Evolutionary conservation across 1,140 invertebrate species (phyloP), one percentile per base, ranked within the genome.

Genomic region (Camponotus vicinus): DNA sequence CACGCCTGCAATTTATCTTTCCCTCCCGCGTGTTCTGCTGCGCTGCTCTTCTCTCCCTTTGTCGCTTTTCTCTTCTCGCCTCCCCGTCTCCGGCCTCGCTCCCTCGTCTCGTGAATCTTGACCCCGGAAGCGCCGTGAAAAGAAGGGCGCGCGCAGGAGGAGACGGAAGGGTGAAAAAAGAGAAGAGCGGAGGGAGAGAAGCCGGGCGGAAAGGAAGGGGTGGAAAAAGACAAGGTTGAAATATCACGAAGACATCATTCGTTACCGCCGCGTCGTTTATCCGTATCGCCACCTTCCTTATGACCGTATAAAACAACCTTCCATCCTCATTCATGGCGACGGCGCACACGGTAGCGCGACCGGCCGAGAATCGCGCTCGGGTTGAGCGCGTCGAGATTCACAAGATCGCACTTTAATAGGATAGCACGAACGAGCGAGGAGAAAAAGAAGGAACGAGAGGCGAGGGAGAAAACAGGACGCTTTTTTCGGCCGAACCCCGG

Each of bases 181-280:
- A 57, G 49, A 15, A 40, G 57, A 27, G 45, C 18, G n/a, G 0
- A 49, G 21, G 11, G 13, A 27, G 15, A 37, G 42, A 52, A 52
- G 5, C 49, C 49, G 49, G 15, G 49, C 45, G 8, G 13, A 40
- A 40, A 18, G 42, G 34, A 59, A 75, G n/a, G 49, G 18, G 3
- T 9, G 21, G 32, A 40, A 55, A 15, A 79, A 40, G 27, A 37
- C 64, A 52, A 34, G 79, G 63, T 75, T 91, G 90, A 92, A 92
- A 92, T 92, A 92, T 92, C 89, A 90, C 86, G 42, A 78, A 88
- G 83, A 89, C 89, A 90, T 92, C 90, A 89, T 91, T 89, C 87
- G 86, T 92, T 90, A 91, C 86, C 80, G 45, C 64, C 75, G 75
- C 66, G 69, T 92, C 87, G 89, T 92, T 92, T 92, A 88, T 90